Conservation (phyloP, 2,888 invertebrate species). For the Nipponacmea schrenckii region DNA sequence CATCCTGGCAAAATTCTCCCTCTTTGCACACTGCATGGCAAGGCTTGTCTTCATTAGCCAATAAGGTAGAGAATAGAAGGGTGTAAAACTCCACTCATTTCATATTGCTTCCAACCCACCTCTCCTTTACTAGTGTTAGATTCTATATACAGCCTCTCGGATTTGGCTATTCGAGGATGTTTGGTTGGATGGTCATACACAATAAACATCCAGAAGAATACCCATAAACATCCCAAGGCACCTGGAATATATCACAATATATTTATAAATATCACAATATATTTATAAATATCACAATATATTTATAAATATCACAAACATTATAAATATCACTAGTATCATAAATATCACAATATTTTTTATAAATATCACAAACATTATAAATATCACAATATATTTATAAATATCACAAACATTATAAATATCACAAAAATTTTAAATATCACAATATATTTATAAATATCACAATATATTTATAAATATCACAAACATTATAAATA, state of each 20-base stretch:
- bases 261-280: too few relatives aligned
- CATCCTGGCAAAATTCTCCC: too few relatives aligned
- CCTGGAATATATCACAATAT: constrained; percentile 42
- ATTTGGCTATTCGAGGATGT: constrained; percentile 59
- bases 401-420: not conserved
- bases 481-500: not conserved
- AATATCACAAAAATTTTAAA: not conserved
- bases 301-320: not conserved
- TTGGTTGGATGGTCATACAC: constrained; percentile 55
- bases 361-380: not conserved
- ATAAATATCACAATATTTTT: too few relatives aligned
- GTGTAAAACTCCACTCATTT: too few relatives aligned
- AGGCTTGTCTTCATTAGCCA: too few relatives aligned
- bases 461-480: not conserved
- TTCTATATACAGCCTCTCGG: constrained; percentile 64
- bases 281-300: too few relatives aligned
- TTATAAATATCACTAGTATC: not conserved
- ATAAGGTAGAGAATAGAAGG: too few relatives aligned
- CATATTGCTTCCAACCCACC: constrained; percentile 23
- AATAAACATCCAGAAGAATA: constrained; percentile 57
- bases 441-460: not conserved
- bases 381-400: not conserved
- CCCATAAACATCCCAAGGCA: constrained; percentile 57
- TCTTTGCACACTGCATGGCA: too few relatives aligned
- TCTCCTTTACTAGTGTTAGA: constrained; percentile 52